These are phyloP conservation scores for Chauna torquata DNA, from an alignment of 2,113 vertebrate species.

Conservation along the genomic window DNA sequence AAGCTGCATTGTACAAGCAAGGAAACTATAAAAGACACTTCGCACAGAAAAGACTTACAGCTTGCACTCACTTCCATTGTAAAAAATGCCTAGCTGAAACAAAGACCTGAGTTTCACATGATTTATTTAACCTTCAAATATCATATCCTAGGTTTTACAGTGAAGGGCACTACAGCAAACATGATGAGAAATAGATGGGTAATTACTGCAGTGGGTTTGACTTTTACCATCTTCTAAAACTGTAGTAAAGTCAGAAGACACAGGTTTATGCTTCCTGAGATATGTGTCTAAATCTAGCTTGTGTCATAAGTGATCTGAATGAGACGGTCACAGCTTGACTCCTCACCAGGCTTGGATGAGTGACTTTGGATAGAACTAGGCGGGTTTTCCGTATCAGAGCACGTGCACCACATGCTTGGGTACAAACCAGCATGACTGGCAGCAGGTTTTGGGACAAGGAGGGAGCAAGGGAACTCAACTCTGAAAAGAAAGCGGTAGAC, in stretches of 20 bases:
- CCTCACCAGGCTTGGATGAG: constrained; percentile 13
- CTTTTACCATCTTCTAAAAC: constrained; percentile 42
- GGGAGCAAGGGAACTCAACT: background rate
- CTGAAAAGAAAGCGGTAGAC: background rate
- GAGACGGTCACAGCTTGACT: constrained; percentile 51
- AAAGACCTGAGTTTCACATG: constrained; percentile 46
- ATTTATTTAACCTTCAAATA: constrained; percentile 52
- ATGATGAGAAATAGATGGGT: constrained; percentile 59
- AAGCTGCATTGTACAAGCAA: background rate
- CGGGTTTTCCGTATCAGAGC: constrained; percentile 7
- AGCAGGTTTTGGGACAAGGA: background rate
- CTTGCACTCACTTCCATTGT: constrained; percentile 23
- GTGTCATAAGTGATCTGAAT: constrained; percentile 60
- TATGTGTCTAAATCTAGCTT: constrained; percentile 22
- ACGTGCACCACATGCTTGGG: background rate
- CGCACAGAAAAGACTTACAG: constrained; percentile 23
- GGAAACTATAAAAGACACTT: constrained; percentile 16
- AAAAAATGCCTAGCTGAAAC: constrained; percentile 43
- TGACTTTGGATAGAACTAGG: background rate
- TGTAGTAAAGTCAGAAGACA: constrained; percentile 24
- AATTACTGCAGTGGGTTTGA: constrained; percentile 58
- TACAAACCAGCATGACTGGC: background rate
- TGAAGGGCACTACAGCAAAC: constrained; percentile 62
- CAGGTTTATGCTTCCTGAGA: constrained; percentile 35
- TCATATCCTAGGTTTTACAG: background rate